These are phyloP conservation scores for Megalops cyprinoides DNA, from an alignment of 2,797 vertebrate genomes.

Conservation along the genomic window DNA sequence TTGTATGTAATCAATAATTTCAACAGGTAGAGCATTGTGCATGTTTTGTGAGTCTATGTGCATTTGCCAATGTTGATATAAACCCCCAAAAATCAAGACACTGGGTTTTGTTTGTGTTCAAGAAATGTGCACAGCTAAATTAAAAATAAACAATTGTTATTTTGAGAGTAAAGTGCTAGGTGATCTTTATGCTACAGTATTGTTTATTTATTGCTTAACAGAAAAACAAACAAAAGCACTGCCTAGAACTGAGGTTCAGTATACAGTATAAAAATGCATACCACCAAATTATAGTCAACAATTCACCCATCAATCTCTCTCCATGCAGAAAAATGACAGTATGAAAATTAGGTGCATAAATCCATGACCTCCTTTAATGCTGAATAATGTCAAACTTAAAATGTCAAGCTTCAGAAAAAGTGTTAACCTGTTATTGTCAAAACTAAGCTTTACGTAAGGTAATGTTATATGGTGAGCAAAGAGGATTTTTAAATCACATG, in stretches of 20 bases:
- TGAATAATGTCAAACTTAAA: neutral
- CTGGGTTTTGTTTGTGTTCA: constrained; percentile 26
- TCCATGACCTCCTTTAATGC: neutral
- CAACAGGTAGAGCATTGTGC: neutral
- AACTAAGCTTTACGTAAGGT: constrained; percentile 17
- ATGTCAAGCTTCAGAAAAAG: neutral
- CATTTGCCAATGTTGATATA: neutral
- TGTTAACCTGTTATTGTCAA: constrained; percentile 17
- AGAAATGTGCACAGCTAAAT: constrained; percentile 13
- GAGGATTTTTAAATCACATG: neutral
- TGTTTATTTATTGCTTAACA: constrained; percentile 35
- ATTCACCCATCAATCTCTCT: neutral
- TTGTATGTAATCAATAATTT: neutral
- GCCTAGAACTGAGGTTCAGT: neutral
- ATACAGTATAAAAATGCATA: constrained; percentile 3
- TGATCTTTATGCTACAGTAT: constrained; percentile 33
- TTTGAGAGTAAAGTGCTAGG: constrained; percentile 36
- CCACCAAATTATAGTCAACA: neutral
- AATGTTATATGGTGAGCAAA: constrained; percentile 41
- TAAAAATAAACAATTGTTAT: constrained; percentile 8
- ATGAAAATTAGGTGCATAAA: constrained; percentile 24
- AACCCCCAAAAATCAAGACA: neutral
- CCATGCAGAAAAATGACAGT: constrained; percentile 20
- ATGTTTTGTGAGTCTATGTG: neutral
- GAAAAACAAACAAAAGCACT: constrained; percentile 17